Base-by-base conservation (phyloP, 2,797 vertebrate genomes). In the Crenuchus spilurus region DNA sequence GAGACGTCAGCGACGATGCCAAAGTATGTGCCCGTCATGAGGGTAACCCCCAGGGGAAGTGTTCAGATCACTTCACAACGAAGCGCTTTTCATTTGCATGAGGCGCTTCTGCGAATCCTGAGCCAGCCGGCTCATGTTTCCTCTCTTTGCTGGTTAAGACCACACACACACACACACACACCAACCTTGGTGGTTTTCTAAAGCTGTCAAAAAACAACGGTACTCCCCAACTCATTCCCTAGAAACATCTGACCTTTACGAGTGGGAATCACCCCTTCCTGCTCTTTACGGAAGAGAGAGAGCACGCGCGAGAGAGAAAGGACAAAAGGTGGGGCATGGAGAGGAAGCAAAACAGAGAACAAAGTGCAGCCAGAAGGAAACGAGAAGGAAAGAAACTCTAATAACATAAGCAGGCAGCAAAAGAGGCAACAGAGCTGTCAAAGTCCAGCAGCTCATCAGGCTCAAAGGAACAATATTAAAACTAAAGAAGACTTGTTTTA, bases 41-140 rank as follows among this genome's bases (percentile, higher is more conserved):
- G 49, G 66, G 75, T 72, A 77, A 83, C 72, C 64, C n/a, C 55
- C 58, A 75, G 66, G 65, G 81, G 72, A 76, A 73, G 78, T 78
- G 31, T 61, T 28, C 28, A 55, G 52, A 30, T 46, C 33, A 61
- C 42, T 72, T 18, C 30, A 62, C 20, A 74, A 24, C 63, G 52
- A 52, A 24, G 64, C 64, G n/a, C 61, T 72, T 70, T 71, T 68
- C 61, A 58, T 79, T 74, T 77, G 55, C 72, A 79, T 66, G 28
- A 22, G 6, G 44, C 35, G 61, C 49, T 79, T 79, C 72, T 79
- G 60, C 58, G 77, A 74, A 75, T 65, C 60, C 26, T 52, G 51
- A 64, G 30, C 14, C 16, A 65, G 44, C 54, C 48, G 41, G 48
- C 35, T 77, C 51, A 57, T 22, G 31, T 70, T 78, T 78, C 76